These are phyloP conservation scores for Erannis defoliaria DNA, from an alignment of 2,888 invertebrate genomes.

Conservation along the genomic window DNA sequence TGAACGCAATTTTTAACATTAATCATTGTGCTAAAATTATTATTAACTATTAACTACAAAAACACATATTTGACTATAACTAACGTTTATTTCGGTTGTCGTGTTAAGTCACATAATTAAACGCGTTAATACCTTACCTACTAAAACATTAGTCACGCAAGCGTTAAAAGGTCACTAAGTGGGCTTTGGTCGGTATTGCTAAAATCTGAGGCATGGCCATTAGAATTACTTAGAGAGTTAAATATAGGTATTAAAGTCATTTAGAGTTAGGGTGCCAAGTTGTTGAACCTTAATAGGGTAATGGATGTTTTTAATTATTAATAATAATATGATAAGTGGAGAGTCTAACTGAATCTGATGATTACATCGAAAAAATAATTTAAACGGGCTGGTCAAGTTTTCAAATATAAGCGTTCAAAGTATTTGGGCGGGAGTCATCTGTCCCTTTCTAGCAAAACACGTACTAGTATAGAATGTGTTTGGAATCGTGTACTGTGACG, in stretches of 20 bases:
- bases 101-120: conserved; percentile 14
- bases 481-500: too few species aligned
- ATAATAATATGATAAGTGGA: too few species aligned
- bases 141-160: conserved; percentile 20
- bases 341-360: too few species aligned
- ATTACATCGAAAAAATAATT: too few species aligned
- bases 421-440: too few species aligned
- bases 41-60: neutral
- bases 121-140: neutral
- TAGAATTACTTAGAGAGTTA: conserved; percentile 4
- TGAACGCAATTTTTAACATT: neutral
- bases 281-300: neutral
- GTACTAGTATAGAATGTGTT: too few species aligned
- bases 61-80: conserved; percentile 21
- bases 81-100: conserved; percentile 5
- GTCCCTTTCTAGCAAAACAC: too few species aligned
- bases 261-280: neutral
- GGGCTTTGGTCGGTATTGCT: conserved; percentile 12
- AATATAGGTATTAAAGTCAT: neutral
- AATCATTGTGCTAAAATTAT: neutral
- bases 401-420: too few species aligned
- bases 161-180: conserved; percentile 32
- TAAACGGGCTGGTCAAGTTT: too few species aligned
- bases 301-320: too few species aligned
- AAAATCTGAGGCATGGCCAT: conserved; percentile 1